These are phyloP conservation scores for Gadopsis bispinosus DNA, from an alignment of 2,797 vertebrate species.

Conservation along the genomic window DNA sequence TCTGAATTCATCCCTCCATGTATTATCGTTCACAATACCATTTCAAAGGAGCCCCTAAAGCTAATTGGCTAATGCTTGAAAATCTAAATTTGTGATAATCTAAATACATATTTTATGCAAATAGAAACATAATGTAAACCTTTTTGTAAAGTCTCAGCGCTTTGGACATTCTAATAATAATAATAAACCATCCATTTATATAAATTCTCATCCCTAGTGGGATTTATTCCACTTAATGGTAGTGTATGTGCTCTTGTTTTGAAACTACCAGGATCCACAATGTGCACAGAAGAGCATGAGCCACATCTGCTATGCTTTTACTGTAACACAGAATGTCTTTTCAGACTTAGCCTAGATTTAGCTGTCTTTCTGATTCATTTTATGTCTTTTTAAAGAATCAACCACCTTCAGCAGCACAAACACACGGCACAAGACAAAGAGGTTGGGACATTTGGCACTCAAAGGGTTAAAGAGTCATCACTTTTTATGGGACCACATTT, in stretches of 20 bases:
- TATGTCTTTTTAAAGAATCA: slow-evolving; percentile 72
- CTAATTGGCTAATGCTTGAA: slow-evolving; percentile 35
- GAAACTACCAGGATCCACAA: slow-evolving; percentile 4
- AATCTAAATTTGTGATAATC: slow-evolving; percentile 35
- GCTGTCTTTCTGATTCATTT: slow-evolving; percentile 10
- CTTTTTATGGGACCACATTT: slow-evolving; percentile 63
- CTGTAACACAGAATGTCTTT: neutral
- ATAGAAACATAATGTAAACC: slow-evolving; percentile 18
- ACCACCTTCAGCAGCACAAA: slow-evolving; percentile 86
- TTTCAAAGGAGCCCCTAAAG: slow-evolving; percentile 53
- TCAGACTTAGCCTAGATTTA: neutral
- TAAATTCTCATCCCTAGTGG: neutral
- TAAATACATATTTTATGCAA: slow-evolving; percentile 33
- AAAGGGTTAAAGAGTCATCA: slow-evolving; percentile 88
- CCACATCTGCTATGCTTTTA: slow-evolving; percentile 2
- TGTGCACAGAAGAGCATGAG: slow-evolving; percentile 5
- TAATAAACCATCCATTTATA: neutral
- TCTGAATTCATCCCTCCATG: slow-evolving; percentile 36
- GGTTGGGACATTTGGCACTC: slow-evolving; percentile 81
- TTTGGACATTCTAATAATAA: slow-evolving; percentile 7
- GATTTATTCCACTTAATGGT: neutral
- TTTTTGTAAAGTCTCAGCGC: slow-evolving; percentile 7
- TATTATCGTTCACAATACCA: slow-evolving; percentile 23
- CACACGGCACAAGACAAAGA: slow-evolving; percentile 61
- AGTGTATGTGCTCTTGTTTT: neutral